These are phyloP conservation scores for Salvelinus namaycush DNA, from an alignment of 2,113 vertebrate genomes.

Conservation along the genomic window DNA sequence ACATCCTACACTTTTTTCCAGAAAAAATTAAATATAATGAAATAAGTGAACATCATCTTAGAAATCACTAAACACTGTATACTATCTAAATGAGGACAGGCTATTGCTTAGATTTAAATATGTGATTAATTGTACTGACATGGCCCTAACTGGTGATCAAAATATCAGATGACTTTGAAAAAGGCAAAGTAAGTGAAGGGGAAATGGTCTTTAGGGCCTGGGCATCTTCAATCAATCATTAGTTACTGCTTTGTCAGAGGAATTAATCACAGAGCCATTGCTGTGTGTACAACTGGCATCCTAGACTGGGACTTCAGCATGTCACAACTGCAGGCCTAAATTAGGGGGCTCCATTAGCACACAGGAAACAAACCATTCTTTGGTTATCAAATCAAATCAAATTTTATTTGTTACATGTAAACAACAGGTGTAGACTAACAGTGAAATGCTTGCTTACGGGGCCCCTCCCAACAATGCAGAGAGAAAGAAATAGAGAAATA, in stretches of 20 bases:
- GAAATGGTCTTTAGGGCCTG: constrained; percentile 74
- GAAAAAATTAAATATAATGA: neutral
- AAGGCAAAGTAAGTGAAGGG: constrained; percentile 76
- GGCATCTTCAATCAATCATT: constrained; percentile 77
- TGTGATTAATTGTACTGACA: constrained; percentile 72
- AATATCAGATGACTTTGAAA: constrained; percentile 74
- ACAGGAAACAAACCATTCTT: constrained; percentile 20
- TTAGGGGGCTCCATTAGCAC: neutral
- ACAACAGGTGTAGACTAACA: no score
- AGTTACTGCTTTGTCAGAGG: constrained; percentile 71
- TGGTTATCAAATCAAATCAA: neutral
- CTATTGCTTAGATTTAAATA: constrained; percentile 49
- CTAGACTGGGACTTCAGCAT: constrained; percentile 34
- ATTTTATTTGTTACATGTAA: no score
- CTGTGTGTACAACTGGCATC: constrained; percentile 37
- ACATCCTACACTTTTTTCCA: neutral
- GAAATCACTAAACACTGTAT: neutral
- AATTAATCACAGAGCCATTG: constrained; percentile 73
- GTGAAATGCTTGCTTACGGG: no score
- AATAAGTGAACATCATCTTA: neutral
- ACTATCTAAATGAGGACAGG: constrained; percentile 52
- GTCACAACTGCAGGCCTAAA: constrained; percentile 28
- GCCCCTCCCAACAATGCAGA: no score
- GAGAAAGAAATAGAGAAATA: no score
- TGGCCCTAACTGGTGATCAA: constrained; percentile 70